phyloP scores from a whole-genome alignment of 1,140 invertebrate species.

The Aleiodes sp. region DNA sequence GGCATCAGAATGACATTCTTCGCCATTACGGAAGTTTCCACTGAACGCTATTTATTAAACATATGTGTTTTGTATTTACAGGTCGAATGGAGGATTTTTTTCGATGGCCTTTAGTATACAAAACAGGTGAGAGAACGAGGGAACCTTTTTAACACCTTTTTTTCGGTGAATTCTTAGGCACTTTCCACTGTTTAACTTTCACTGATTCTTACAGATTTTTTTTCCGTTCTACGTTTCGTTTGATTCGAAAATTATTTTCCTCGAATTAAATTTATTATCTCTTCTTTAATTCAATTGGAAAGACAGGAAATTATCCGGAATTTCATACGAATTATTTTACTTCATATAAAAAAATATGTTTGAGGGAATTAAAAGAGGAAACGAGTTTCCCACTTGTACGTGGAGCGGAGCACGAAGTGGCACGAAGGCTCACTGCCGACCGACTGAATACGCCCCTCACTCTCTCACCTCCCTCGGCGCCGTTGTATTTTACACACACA shows the following conservation, averaged over 20 bases:
- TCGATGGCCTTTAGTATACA: neutral
- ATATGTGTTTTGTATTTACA: neutral
- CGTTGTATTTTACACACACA: neutral
- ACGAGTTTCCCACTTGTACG: neutral
- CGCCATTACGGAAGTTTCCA: neutral
- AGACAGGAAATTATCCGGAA: too few species aligned
- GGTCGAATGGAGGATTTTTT: neutral
- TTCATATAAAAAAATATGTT: neutral
- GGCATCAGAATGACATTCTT: neutral
- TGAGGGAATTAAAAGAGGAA: neutral
- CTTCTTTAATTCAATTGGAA: too few species aligned
- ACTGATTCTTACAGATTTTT: neutral
- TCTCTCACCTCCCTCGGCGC: neutral
- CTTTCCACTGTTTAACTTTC: neutral
- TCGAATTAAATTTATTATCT: too few species aligned
- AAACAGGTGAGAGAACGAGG: neutral
- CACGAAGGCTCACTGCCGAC: conserved; percentile 42
- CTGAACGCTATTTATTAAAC: neutral
- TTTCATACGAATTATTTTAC: too few species aligned
- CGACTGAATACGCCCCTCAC: conserved; percentile 38
- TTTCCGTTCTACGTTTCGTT: neutral
- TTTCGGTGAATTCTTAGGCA: neutral
- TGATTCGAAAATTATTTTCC: neutral
- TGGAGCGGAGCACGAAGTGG: conserved; percentile 27
- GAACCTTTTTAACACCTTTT: neutral